Evolutionary conservation across 1,140 invertebrate species (phyloP).

Genomic region (Eupristina koningsbergeri): DNA sequence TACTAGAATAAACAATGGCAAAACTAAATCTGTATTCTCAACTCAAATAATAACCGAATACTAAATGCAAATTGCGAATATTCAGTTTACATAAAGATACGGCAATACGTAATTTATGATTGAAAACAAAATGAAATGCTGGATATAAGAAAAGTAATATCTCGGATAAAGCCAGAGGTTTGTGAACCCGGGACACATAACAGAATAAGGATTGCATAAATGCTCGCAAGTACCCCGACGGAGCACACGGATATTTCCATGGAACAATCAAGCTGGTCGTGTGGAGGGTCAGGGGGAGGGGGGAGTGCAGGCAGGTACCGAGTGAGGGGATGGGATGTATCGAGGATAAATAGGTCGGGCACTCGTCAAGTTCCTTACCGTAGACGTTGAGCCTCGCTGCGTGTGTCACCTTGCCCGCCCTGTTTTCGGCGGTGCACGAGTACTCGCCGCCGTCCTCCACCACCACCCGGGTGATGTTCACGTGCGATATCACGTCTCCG

Average conservation of each 20-base stretch:
- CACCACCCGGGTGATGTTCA: constrained; percentile 88
- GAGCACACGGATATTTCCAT: background rate
- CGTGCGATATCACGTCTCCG: constrained; percentile 89
- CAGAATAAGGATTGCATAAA: background rate
- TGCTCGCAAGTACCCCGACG: background rate
- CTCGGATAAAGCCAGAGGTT: background rate
- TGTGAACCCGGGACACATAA: background rate
- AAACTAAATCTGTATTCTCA: background rate
- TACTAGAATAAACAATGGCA: background rate
- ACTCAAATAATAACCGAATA: background rate
- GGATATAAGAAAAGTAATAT: background rate
- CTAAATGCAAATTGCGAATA: background rate
- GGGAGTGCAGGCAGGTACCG: no score
- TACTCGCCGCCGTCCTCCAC: constrained; percentile 92
- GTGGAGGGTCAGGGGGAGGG: no score
- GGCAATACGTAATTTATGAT: background rate
- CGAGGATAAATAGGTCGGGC: no score
- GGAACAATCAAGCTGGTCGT: background rate
- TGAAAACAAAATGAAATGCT: background rate
- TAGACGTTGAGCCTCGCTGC: constrained; percentile 88
- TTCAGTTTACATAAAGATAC: background rate
- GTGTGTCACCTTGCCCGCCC: constrained; percentile 83
- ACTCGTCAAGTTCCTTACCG: constrained; percentile 75
- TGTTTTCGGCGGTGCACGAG: constrained; percentile 85
- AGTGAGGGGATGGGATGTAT: no score